These are phyloP conservation scores for Colletes latitarsis DNA, from an alignment of 1,140 invertebrate genomes.

Conservation along the genomic window DNA sequence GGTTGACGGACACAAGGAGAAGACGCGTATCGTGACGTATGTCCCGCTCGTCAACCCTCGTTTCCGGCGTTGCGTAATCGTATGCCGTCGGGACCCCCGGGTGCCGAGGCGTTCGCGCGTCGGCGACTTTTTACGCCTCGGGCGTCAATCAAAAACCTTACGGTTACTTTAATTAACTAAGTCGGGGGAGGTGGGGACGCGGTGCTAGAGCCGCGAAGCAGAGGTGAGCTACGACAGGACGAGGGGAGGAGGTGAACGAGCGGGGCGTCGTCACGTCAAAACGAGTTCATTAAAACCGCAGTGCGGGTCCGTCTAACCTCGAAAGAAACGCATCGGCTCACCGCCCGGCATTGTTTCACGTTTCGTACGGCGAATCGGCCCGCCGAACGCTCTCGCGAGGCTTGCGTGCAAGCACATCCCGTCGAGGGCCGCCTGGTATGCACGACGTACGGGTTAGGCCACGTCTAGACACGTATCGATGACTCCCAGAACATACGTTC, in stretches of 20 bases:
- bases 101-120: not conserved
- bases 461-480: too few species aligned
- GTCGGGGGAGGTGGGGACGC: slow-evolving; percentile 23
- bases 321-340: slow-evolving; percentile 49
- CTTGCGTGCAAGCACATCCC: not conserved
- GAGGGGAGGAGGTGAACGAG: slow-evolving; percentile 2
- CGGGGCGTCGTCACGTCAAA: slow-evolving; percentile 68
- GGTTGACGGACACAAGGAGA: not conserved
- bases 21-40: not conserved
- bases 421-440: not conserved
- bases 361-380: slow-evolving; percentile 42
- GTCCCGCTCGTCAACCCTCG: slow-evolving; percentile 19
- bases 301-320: slow-evolving; percentile 42
- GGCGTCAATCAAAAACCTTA: slow-evolving; percentile 61
- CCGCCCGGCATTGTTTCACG: slow-evolving; percentile 62
- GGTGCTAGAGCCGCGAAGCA: not conserved
- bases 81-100: too few species aligned
- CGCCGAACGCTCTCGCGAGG: not conserved
- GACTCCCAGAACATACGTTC: too few species aligned
- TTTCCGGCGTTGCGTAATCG: slow-evolving; percentile 38
- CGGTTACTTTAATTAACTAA: slow-evolving; percentile 70
- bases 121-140: slow-evolving; percentile 48
- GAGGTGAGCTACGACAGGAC: not conserved
- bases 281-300: slow-evolving; percentile 76
- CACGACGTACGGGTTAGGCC: too few species aligned